phyloP scores from a whole-genome alignment of 2,888 invertebrate species.

The Meteorus cinctellus region DNA sequence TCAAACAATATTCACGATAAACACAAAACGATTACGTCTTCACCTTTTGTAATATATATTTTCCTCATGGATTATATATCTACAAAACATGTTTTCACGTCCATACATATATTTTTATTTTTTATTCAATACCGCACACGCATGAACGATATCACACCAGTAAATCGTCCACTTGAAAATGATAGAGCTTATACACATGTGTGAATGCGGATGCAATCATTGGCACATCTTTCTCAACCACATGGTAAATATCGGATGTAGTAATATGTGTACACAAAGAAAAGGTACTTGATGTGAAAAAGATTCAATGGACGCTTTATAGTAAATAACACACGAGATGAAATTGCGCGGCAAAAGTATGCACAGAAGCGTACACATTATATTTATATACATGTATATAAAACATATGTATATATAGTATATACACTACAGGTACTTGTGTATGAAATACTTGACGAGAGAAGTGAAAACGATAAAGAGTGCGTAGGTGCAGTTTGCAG shows the following conservation, averaged over 20 bases:
- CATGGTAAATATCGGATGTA: slow-evolving; percentile 36
- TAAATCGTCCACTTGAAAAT: slow-evolving; percentile 31
- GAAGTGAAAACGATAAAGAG: slow-evolving; percentile 12
- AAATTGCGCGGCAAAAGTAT: slow-evolving; percentile 33
- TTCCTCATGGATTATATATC: slow-evolving; percentile 2
- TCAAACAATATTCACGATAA: too few relatives aligned
- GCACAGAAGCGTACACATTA: slow-evolving; percentile 29
- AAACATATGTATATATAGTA: background rate
- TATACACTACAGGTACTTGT: background rate
- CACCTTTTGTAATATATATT: background rate
- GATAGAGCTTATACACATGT: slow-evolving; percentile 18
- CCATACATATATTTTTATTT: background rate
- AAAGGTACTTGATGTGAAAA: slow-evolving; percentile 15
- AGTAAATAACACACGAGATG: slow-evolving; percentile 25
- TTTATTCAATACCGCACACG: background rate
- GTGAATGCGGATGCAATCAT: slow-evolving; percentile 9
- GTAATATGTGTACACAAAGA: slow-evolving; percentile 13
- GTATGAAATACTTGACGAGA: slow-evolving; percentile 1
- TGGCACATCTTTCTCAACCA: slow-evolving; percentile 23
- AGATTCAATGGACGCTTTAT: slow-evolving; percentile 39
- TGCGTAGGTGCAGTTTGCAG: slow-evolving; percentile 34
- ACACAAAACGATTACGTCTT: background rate
- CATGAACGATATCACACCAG: slow-evolving; percentile 22
- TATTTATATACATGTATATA: background rate
- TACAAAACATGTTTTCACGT: background rate